Evolutionary conservation across 1,140 invertebrate genomes (phyloP), one percentile per base, ranked within the genome.

Genomic region (Drosophila repletoides): DNA sequence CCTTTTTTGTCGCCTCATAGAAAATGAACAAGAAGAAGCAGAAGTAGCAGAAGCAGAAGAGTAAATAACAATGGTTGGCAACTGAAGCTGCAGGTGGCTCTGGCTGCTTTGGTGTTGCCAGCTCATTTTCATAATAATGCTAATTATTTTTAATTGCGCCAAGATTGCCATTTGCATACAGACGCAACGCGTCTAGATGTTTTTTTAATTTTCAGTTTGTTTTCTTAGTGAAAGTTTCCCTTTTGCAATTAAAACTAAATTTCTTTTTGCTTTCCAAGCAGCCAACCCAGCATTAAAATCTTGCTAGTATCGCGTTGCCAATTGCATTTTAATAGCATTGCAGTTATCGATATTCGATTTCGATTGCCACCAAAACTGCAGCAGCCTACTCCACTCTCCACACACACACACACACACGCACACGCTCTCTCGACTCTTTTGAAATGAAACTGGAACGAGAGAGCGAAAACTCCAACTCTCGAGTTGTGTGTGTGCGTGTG

Each of bases 91-190:
- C 41, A n/a, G n/a, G n/a, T n/a, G n/a, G n/a, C n/a, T n/a, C n/a
- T n/a, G n/a, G n/a, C n/a, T n/a, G n/a, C n/a, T n/a, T n/a, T n/a
- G n/a, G n/a, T n/a, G 46, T 41, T 33, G 77, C 63, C 76, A 61
- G 51, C 76, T 75, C 75, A 80, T 84, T 72, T 84, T 72, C 81
- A 86, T 86, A 80, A 76, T 86, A 80, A 86, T 73, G 68, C 72
- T 70, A 86, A 86, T 86, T 87, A 86, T 76, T 87, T 86, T 86
- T 86, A 86, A 86, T 86, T 86, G 76, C 76, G n/a, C 38, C 72
- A 67, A 77, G 46, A 61, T 84, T 84, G 77, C 68, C 79, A 84
- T 84, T 83, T 72, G 58, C 66, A 64, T 46, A n/a, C n/a, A 56
- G 55, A 63, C 48, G 34, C 45, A 53, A 63, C 65, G 59, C 26